Base-by-base conservation (phyloP, 2,113 vertebrate species). In the Rhipidura dahli region DNA sequence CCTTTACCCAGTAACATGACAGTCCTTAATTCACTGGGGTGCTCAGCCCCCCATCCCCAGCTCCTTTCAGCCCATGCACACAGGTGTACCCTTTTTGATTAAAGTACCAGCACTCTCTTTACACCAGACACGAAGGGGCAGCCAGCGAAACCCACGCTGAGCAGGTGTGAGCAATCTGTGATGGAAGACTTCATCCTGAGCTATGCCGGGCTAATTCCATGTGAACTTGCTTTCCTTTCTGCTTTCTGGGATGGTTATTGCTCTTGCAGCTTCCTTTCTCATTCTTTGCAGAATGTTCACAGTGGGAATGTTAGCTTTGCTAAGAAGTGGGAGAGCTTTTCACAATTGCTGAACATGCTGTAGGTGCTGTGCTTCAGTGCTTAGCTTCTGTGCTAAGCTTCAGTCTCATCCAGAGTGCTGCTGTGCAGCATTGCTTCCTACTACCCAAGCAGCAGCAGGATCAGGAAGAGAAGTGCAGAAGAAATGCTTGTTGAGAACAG, bases 71-170 rank as follows among this genome's bases (percentile, higher is more conserved):
- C 28, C 27, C 15, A 4, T 5, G 5, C 15, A 31, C 31, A 15
- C 14, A 26, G 22, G 7, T 31, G 21, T 26, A 16, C 37, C 27
- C 15, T 56, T 33, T 42, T 16, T 20, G 11, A 5, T 60, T 49
- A 6, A 53, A 50, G 21, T 60, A 35, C n/a, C 54, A 53, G 49
- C 30, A 39, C 19, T 33, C 15, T 10, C 27, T 40, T 19, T 17
- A 0, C 17, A 4, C 24, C n/a, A 13, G 45, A 24, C 39, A 50
- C 19, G 14, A 65, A 28, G 71, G 59, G 47, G n/a, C n/a, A 73
- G 39, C 42, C 11, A 31, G 3, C 0, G 2, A 44, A 65, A 22
- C 8, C 20, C 22, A 0, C 2, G 2, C 2, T 27, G 30, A 44
- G 27, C 4, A 35, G 33, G 3, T 26, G 9, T 7, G 24, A 79